Evolutionary conservation across 2,888 invertebrate species (phyloP).

Genomic region (Drosophila melanosoma): DNA sequence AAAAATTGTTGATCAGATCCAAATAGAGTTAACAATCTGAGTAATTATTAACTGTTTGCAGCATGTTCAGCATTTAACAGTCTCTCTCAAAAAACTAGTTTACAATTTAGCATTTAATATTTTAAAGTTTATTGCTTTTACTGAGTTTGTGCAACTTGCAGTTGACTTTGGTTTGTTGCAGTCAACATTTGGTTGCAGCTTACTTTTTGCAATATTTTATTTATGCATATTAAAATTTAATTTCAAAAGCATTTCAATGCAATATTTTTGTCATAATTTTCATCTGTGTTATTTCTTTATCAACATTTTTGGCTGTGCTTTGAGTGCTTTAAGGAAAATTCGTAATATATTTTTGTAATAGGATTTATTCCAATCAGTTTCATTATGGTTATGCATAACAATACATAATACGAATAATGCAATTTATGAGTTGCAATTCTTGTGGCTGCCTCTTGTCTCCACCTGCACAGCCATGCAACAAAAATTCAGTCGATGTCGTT

Average conservation of each 20-base stretch:
- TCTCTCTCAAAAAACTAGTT: neutral
- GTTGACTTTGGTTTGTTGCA: neutral
- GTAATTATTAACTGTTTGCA: neutral
- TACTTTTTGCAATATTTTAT: neutral
- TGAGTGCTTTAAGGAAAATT: conserved; percentile 22
- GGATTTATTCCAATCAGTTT: conserved; percentile 56
- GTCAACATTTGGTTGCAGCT: neutral
- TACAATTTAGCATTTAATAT: neutral
- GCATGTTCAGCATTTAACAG: neutral
- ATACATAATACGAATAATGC: conserved; percentile 59
- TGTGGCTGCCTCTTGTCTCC: conserved; percentile 38
- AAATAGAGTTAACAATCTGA: neutral
- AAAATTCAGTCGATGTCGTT: conserved; percentile 30
- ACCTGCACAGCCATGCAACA: neutral
- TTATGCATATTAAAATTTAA: neutral
- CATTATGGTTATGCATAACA: conserved; percentile 54
- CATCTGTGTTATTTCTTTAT: neutral
- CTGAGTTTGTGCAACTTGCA: neutral
- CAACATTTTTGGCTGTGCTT: neutral
- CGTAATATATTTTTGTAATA: conserved; percentile 32
- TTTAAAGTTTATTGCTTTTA: neutral
- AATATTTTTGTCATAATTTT: neutral
- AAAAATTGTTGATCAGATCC: conserved; percentile 4
- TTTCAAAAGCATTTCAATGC: neutral
- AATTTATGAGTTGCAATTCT: conserved; percentile 64